Conservation (phyloP, 1,140 invertebrate genomes). For the Drosophila setifemur region DNA sequence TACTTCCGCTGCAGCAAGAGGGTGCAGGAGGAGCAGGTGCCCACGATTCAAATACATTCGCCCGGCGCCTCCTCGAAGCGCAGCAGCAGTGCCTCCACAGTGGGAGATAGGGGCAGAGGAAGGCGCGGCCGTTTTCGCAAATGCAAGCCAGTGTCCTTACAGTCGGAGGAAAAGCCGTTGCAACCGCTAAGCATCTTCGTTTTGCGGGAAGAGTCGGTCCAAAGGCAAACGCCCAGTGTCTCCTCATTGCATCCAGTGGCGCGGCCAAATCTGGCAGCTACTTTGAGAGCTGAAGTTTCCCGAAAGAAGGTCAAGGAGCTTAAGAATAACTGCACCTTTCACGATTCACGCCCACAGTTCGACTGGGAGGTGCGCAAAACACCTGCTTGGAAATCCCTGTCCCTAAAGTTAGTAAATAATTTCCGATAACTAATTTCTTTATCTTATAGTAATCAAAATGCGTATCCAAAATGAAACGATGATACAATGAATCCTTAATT, state of each 20-base stretch:
- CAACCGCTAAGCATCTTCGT: slow-evolving; percentile 37
- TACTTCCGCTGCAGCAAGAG: slow-evolving; percentile 31
- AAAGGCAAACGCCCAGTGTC: slow-evolving; percentile 33
- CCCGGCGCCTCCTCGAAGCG: slow-evolving; percentile 55
- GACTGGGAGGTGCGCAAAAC: slow-evolving; percentile 81
- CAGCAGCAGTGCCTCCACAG: slow-evolving; percentile 47
- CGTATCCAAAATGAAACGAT: too few relatives aligned
- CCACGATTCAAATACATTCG: slow-evolving; percentile 58
- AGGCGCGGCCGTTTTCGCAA: slow-evolving; percentile 19
- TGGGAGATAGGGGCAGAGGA: slow-evolving; percentile 13
- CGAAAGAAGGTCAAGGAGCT: slow-evolving; percentile 74
- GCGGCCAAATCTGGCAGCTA: slow-evolving; percentile 78
- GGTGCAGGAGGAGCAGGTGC: slow-evolving; percentile 19
- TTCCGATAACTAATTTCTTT: not conserved
- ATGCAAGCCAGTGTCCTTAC: slow-evolving; percentile 3
- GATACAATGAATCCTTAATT: too few relatives aligned
- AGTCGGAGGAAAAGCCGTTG: slow-evolving; percentile 6
- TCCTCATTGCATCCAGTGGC: slow-evolving; percentile 76
- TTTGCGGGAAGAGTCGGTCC: slow-evolving; percentile 15
- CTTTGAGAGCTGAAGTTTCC: slow-evolving; percentile 69
- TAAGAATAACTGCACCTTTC: slow-evolving; percentile 72
- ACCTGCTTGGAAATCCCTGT: slow-evolving; percentile 78
- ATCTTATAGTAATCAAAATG: not conserved
- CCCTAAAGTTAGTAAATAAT: slow-evolving; percentile 62
- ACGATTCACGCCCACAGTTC: slow-evolving; percentile 57